Percentiles rank a stretch among this genome's conserved stretches.
These are phyloP conservation scores for Coilia nasus DNA, from an alignment of 2,797 vertebrate genomes.

Conservation along the genomic window DNA sequence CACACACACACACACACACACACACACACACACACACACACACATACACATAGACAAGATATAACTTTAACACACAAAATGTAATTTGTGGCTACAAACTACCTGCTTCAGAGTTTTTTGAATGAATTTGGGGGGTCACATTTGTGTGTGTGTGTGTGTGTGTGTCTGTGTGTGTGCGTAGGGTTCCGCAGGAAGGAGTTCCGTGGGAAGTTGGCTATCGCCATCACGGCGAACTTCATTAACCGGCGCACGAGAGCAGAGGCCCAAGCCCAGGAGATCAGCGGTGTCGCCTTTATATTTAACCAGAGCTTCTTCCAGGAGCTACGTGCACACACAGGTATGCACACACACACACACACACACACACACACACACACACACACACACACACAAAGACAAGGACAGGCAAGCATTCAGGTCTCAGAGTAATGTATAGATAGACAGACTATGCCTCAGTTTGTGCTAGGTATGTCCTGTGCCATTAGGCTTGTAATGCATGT, in stretches of 20 bases:
- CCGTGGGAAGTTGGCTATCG: constrained; percentile 93
- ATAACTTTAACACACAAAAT: not conserved
- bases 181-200: constrained; percentile 96
- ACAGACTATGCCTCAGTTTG: no score
- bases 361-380: not conserved
- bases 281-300: constrained; percentile 97
- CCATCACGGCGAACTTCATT: constrained; percentile 96
- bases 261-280: constrained; percentile 97
- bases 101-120: no score
- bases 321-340: constrained; percentile 87
- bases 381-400: not conserved
- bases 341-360: not conserved
- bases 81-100: no score
- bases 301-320: constrained; percentile 98
- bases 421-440: no score
- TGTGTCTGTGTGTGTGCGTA: constrained; percentile 49
- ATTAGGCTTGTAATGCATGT: no score
- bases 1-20: constrained; percentile 21
- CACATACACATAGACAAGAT: not conserved
- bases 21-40: constrained; percentile 21
- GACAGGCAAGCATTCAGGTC: no score
- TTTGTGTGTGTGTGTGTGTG: not conserved
- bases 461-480: no score
- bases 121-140: no score
- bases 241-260: constrained; percentile 94